Base-by-base conservation (phyloP, 2,888 invertebrate genomes). In the Fragum fragum region DNA sequence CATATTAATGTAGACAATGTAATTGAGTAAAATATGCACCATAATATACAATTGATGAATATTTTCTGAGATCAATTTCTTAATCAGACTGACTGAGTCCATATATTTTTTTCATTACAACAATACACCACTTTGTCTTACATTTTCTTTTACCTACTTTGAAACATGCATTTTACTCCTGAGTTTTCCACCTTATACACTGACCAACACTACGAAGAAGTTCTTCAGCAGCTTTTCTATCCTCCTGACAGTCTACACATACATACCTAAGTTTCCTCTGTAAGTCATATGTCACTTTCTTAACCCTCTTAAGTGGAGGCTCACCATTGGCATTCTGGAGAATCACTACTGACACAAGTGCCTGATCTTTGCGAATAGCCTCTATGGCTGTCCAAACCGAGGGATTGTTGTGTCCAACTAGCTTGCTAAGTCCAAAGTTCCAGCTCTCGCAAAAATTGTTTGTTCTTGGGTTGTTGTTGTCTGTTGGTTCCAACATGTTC, bases 341-440 rank as follows among this genome's bases (percentile, higher is more conserved):
- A 21, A 68, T 21, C 16, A 23, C 11, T 18, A 23, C 21, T 14
- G 6, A 47, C 14, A 69, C 69, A 7, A 26, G 7, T 26, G 70
- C 70, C n/a, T 53, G n/a, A 29, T 73, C 73, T 32, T 59, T 73
- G 7, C 61, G n/a, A 14, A 73, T n/a, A 26, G 36, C 28, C 1
- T 61, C 28, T 39, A 73, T 73, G 5, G 21, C 73, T 42, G 73
- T 73, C 73, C 73, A 73, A 59, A 61, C 23, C 14, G 61, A 73
- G 2, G 73, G 73, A 29, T 73, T 36, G 23, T n/a, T 29, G 47
- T 73, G 36, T 16, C 73, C 61, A 21, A 39, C 23, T 23, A 73
- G 61, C 11, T 28, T 14, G 5, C 32, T 23, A 32, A 73, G 47
- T 9, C 52, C 32, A 28, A n/a, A 21, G 29, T 73, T 73, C 73